Base-by-base conservation (phyloP, 2,113 vertebrate species). In the Aptenodytes forsteri region DNA sequence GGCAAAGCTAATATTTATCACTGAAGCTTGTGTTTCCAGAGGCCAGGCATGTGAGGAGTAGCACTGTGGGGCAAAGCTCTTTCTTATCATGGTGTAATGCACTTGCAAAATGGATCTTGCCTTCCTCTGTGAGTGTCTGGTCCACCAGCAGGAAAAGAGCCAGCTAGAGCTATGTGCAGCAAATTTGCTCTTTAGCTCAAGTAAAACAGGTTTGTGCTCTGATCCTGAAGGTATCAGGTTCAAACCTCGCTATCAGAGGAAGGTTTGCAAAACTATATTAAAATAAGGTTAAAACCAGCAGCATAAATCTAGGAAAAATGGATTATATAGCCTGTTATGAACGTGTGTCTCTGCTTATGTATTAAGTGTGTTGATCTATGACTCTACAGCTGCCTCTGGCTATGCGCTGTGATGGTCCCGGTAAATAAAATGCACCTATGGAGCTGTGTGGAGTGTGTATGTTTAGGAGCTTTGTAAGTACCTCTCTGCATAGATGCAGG, bases 401-500 rank as follows among this genome's bases (percentile, higher is more conserved):
- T 15, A 0, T 21, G 83, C 44, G 7, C 26, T 21, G 69, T 0
- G 54, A n/a, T 47, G 89, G 77, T 90, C 70, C 87, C 5, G 17
- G 49, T 18, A 3, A 67, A 88, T 38, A 13, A 73, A 66, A 73
- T 0, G 50, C 93, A 42, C 75, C 67, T 15, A 7, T 4, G 56
- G 82, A 70, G 90, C 69, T 11, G 71, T 8, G 59, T 1, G 54
- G 54, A 23, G 55, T 6, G 64, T 36, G 61, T 54, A 59, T 36
- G 46, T 2, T 70, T 1, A 10, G 66, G 67, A 79, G 91, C 89
- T n/a, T 23, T 26, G 10, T 3, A 30, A 73, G 91, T 2, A 2
- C 64, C 83, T 17, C 72, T 85, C 66, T 61, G 89, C 96, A 64
- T 17, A 66, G 94, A 21, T 72, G 94, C 95, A 79, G 95, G 61